Base-by-base conservation (phyloP, 2,113 vertebrate species). In the Tursiops truncatus region DNA sequence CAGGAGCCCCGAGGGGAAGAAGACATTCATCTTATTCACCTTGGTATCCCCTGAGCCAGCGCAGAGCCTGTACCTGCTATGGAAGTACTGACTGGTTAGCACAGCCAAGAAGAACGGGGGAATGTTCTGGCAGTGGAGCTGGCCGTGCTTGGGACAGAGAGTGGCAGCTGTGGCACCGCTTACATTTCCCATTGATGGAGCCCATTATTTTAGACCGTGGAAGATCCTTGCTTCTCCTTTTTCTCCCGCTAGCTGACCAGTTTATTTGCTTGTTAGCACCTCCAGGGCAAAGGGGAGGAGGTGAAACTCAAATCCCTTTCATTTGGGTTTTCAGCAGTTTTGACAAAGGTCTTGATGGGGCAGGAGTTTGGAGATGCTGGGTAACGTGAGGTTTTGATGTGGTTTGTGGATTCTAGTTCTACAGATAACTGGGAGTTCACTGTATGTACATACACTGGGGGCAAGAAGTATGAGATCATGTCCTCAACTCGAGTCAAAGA, bases 181-280 rank as follows among this genome's bases (percentile, higher is more conserved):
- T 67, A 41, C 23, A 31, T 63, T 92, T 93, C 68, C 60, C 1
- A 20, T 9, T 88, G 65, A 73, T 58, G 58, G 85, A 89, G 74
- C 47, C 89, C 58, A 38, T 82, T 74, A 26, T 80, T 91, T 31
- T 8, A 56, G 68, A 90, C 8, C 9, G 28, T 21, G 53, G 63
- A 83, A 65, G 95, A 90, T 3, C 20, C 47, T 77, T 36, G 56
- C 63, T 97, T 98, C 97, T 97, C 60, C 77, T 93, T 96, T 96
- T 95, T 89, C 36, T 73, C 33, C n/a, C 60, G 83, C n/a, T 68
- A 74, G 36, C 63, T 94, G 70, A 81, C 81, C 68, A 36, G 56
- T 65, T 67, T 67, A 56, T 56, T 92, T 71, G 38, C 76, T 90
- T 60, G 26, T 89, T 88, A 94, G 93, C 21, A 67, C n/a, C 85